Base-by-base conservation (phyloP, 1,140 invertebrate species). In the Diuraphis noxia region DNA sequence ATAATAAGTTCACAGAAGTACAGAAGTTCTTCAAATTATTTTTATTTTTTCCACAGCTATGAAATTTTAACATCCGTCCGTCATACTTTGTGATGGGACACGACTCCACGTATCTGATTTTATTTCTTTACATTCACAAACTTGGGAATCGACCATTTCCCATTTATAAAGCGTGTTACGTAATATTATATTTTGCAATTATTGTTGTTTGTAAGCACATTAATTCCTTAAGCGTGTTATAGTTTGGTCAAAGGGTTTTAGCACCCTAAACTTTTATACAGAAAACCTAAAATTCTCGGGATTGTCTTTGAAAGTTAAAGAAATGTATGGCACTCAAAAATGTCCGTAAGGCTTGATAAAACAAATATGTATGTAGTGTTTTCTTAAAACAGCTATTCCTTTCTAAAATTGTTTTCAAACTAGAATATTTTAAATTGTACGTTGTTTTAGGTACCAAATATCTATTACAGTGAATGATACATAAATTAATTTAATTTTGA, bases 41-140 rank as follows among this genome's bases (percentile, higher is more conserved):
- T 21, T 6, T 0, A n/a, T n/a, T n/a, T n/a, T n/a, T n/a, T n/a
- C 19, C 6, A 23, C 4, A 23, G 0, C 46, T 0, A 6, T 21
- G 21, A 4, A 49, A 49, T 21, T 49, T 6, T 49, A 5, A 0
- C 2, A 6, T 6, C 21, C 46, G 4, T 49, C 23, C 19, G 21
- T 49, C 46, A 4, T 49, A 0, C 13, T 7, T 49, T 49, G 46
- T 49, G 1, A 21, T 49, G 7, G 46, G 19, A 5, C 4, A 23
- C 19, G 46, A 46, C 43, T 49, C 13, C 19, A 6, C 46, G 21
- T 21, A 5, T 21, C 23, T 13, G 19, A 49, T 6, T 21, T 19
- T 23, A 21, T 21, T 46, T 49, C 46, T 21, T 21, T 6, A 49
- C 46, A 49, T 49, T 49, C 19, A 49, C 46, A 49, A 49, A 49